These are phyloP conservation scores for Harpagoxenus sublaevis DNA, from an alignment of 2,888 invertebrate species.

Conservation along the genomic window DNA sequence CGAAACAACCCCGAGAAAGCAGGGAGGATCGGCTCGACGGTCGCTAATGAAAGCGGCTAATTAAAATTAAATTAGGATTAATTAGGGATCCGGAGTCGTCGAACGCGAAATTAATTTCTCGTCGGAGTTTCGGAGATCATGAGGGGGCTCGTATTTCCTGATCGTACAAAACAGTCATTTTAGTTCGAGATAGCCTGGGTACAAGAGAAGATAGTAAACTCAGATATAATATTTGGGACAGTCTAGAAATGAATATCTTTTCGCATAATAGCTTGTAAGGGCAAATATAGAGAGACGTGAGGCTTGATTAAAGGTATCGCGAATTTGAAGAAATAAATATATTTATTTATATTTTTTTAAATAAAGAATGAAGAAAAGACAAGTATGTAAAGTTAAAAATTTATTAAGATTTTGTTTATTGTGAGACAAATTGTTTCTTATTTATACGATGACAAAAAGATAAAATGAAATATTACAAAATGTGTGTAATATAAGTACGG, in stretches of 20 bases:
- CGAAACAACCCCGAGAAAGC: constrained; percentile 48
- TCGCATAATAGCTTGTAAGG: not conserved
- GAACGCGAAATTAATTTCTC: constrained; percentile 71
- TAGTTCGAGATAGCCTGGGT: constrained; percentile 51
- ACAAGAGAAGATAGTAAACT: not conserved
- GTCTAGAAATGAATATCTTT: not conserved
- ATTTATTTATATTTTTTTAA: not conserved
- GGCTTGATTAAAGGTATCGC: not conserved
- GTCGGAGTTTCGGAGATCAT: constrained; percentile 67
- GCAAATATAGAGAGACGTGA: not conserved
- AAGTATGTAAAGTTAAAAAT: not conserved
- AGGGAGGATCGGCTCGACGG: constrained; percentile 39
- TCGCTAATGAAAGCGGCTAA: constrained; percentile 55
- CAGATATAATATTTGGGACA: constrained; percentile 26
- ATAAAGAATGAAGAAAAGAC: not conserved
- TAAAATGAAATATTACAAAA: not conserved
- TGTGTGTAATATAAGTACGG: not conserved
- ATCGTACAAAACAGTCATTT: constrained; percentile 30
- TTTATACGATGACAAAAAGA: not conserved
- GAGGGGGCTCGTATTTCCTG: constrained; percentile 49
- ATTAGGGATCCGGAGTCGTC: constrained; percentile 64
- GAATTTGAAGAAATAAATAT: not conserved
- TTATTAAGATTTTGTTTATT: not conserved
- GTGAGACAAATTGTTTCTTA: not conserved
- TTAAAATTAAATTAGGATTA: constrained; percentile 71